Evolutionary conservation across 2,888 invertebrate species (phyloP), one percentile per base, ranked within the genome.

Genomic region (Eupeodes latifasciatus): DNA sequence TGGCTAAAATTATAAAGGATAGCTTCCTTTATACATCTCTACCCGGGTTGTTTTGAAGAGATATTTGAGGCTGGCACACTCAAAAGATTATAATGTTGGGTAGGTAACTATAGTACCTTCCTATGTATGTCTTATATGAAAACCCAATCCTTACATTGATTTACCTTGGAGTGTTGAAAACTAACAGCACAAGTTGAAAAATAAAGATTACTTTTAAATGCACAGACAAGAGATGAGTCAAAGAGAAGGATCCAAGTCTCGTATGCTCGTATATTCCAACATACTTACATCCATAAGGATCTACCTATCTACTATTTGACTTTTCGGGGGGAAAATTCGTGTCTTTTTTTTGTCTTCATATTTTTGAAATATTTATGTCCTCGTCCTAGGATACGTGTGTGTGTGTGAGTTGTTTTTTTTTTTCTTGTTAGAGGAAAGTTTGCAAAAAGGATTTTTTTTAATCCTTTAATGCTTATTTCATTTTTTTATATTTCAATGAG

Each of bases 121-220:
- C 40, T 40, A 40, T 5, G 1, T 9, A 40, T 1, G 2, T 40
- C 40, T n/a, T 62, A 10, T 62, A 44, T 9, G 14, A 40, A 55
- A 40, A 55, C 12, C 9, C 40, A 55, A 40, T 69, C 53, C 11
- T 40, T 55, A 44, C 40, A 55, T 71, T 71, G 71, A 71, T 55
- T 71, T 55, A 71, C 53, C 55, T 55, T 55, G 16, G 55, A 55
- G 69, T 69, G 69, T 71, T 71, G 53, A 71, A 19, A 55, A 55
- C 71, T 44, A 55, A 40, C 55, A 71, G 19, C 40, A 71, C 55
- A 55, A 44, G 71, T 71, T 71, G 71, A 71, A 71, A 69, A 36
- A 72, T 72, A 57, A 72, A 44, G 47, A 72, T 72, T 47, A 72
- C 71, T 71, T 55, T 55, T 9, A 53, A 55, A 55, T 55, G 40